These are phyloP conservation scores for Periophthalmus modestus DNA, from an alignment of 2,113 vertebrate species.

Conservation along the genomic window DNA sequence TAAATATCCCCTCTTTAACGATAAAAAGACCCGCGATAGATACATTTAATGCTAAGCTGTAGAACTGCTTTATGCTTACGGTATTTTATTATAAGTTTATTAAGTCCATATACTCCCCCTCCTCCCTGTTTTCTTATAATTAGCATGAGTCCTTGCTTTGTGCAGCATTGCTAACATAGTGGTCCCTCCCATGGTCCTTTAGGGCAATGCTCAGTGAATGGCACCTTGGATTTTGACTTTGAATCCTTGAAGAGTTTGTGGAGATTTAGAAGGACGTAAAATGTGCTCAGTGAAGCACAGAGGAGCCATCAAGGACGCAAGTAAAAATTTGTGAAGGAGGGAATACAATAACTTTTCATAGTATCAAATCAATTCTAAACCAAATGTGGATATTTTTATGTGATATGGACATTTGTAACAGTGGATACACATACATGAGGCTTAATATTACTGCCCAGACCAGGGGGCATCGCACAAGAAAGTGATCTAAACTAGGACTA, in stretches of 20 bases:
- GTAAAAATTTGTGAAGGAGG: neutral
- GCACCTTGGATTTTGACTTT: neutral
- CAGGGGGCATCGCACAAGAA: no score
- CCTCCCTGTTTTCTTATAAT: neutral
- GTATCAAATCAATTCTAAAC: neutral
- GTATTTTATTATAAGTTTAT: neutral
- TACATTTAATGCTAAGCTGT: no score
- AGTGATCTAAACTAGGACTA: no score
- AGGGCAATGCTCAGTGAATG: neutral
- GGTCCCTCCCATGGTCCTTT: neutral
- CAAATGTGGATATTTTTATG: neutral
- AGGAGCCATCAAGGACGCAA: neutral
- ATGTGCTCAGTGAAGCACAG: neutral
- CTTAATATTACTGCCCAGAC: no score
- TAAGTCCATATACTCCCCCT: neutral
- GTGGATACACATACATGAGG: neutral
- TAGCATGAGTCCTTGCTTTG: constrained; percentile 3
- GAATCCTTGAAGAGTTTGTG: neutral
- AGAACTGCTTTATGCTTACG: no score
- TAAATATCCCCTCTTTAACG: no score
- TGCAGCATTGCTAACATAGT: neutral
- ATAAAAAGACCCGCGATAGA: no score
- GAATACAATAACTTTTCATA: neutral
- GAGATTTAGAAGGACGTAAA: neutral
- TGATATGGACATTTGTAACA: neutral